phyloP scores from a whole-genome alignment of 2,888 invertebrate genomes.

The Endomychus coccineus region DNA sequence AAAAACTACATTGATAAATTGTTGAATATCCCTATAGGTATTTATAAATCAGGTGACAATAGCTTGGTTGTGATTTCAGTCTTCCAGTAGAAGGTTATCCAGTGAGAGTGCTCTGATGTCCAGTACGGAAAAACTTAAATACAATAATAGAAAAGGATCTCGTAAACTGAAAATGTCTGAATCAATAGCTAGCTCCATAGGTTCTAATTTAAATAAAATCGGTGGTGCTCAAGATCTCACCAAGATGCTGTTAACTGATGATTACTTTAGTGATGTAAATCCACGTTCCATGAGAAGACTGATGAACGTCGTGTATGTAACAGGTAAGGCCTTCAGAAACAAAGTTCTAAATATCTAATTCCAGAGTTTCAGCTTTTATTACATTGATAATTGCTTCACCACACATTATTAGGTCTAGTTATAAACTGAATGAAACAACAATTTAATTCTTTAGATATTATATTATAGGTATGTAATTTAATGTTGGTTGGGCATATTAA shows the following conservation, averaged over 20 bases:
- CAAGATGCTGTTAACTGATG: constrained; percentile 87
- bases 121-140: constrained; percentile 67
- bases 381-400: too few species aligned
- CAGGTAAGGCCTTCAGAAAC: too few species aligned
- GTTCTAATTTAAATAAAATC: constrained; percentile 74
- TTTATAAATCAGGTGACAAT: neutral
- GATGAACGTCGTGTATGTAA: constrained; percentile 95
- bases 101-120: constrained; percentile 76
- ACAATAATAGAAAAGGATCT: constrained; percentile 51
- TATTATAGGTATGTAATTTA: too few species aligned
- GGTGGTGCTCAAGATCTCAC: constrained; percentile 64
- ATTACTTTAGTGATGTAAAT: constrained; percentile 98
- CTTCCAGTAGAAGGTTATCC: constrained; percentile 69
- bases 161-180: constrained; percentile 76
- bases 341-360: too few species aligned
- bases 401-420: too few species aligned
- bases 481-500: too few species aligned
- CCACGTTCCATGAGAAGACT: constrained; percentile 92
- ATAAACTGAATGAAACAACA: too few species aligned
- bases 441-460: too few species aligned
- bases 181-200: constrained; percentile 85
- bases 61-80: constrained; percentile 37
- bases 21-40: too few species aligned
- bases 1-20: too few species aligned
- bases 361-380: too few species aligned